Base-by-base conservation (phyloP, 2,888 invertebrate species). In the Adelognathus sp. region DNA sequence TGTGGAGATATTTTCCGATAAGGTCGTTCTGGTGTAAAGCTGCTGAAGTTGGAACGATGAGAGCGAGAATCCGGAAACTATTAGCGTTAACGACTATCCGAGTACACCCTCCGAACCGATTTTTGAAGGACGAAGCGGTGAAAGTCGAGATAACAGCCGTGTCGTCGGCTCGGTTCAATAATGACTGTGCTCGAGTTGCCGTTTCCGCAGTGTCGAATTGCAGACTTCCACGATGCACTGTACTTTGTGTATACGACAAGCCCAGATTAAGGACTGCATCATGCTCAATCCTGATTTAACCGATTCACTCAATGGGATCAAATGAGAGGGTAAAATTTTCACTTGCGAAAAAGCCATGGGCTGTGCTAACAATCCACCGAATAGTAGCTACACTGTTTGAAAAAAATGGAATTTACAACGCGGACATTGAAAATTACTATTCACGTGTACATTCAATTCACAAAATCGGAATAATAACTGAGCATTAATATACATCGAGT, bases 121-220 rank as follows among this genome's bases (percentile, higher is more conserved):
- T 39, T 69, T 73, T 46, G 58, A 73, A 73, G 64, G 58, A 66
- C 58, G 14, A 7, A 5, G n/a, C 44, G 24, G 73, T 63, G 66
- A 66, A 73, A 66, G 66, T 66, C 18, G 33, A 33, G 39, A 36
- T 56, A 63, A 16, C 14, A 27, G 60, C 36, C 56, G 24, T 44
- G 41, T 33, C 14, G 33, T 64, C 44, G 7, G 31, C 60, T 39
- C 44, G 16, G n/a, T 36, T 29, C n/a, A 24, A 58, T 46, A 56
- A 54, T 46, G 41, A 44, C 50, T 67, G 41, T 29, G 46, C 44
- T 60, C 29, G 50, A 52, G 33, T 61, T 60, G 52, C 66, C 61
- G 67, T 60, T 73, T 56, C 29, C 36, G 33, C 72, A 73, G 72
- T 63, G 72, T 73, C 72, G 72, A 71, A 60, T 70, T 61, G 54